Evolutionary conservation across 2,113 vertebrate genomes (phyloP).

Genomic region (Columba janthina): DNA sequence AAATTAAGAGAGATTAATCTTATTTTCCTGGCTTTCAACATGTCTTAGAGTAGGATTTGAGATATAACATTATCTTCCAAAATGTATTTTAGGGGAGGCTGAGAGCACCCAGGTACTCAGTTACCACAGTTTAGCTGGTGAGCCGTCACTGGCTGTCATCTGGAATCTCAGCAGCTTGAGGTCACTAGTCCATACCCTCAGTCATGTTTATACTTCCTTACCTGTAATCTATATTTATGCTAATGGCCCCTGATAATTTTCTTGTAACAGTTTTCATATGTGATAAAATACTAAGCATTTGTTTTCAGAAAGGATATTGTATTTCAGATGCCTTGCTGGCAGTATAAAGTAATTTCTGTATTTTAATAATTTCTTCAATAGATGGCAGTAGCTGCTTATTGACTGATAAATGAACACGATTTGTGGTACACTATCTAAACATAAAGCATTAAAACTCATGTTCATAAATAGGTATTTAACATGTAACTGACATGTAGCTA

Average conservation of each 20-base stretch:
- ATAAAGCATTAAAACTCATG: neutral
- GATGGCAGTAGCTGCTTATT: slow-evolving; percentile 24
- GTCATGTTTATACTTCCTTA: neutral
- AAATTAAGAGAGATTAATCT: neutral
- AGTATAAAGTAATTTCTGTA: neutral
- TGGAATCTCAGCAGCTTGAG: neutral
- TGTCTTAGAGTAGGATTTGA: neutral
- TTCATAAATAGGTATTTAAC: neutral
- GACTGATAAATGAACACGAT: neutral
- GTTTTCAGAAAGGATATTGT: neutral
- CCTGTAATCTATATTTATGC: neutral
- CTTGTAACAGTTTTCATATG: neutral
- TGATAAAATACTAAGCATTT: neutral
- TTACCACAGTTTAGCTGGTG: neutral
- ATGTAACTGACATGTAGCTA: neutral
- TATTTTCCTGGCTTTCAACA: neutral
- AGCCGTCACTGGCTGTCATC: neutral
- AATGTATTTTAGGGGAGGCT: neutral
- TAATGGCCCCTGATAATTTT: neutral
- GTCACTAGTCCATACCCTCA: neutral
- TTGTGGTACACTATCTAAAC: neutral
- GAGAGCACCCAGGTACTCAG: neutral
- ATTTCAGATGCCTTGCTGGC: neutral
- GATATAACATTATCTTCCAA: neutral
- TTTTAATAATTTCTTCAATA: neutral